phyloP scores from a whole-genome alignment of 1,140 invertebrate genomes.

The Dendrolimus kikuchii region DNA sequence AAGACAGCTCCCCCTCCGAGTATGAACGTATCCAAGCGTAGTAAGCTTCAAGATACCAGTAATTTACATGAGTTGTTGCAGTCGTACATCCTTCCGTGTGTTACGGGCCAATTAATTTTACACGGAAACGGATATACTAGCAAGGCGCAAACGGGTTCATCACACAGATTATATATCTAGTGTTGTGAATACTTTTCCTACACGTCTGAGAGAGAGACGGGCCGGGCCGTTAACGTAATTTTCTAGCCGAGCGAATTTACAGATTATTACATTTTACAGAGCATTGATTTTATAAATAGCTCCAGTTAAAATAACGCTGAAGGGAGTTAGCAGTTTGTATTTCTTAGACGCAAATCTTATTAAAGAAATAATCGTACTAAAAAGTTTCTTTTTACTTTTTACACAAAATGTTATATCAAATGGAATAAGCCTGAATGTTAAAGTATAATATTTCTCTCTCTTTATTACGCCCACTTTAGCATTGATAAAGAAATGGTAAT shows the following conservation, averaged over 20 bases:
- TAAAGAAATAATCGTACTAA: too few relatives aligned
- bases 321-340: not conserved
- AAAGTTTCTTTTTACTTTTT: too few relatives aligned
- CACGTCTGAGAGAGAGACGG: slow-evolving; percentile 3
- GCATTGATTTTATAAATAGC: slow-evolving; percentile 11
- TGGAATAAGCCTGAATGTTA: too few relatives aligned
- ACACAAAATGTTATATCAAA: too few relatives aligned
- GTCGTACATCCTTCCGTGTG: slow-evolving; percentile 56
- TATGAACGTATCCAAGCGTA: not conserved
- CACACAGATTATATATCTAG: slow-evolving; percentile 34
- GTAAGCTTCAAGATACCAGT: slow-evolving; percentile 32
- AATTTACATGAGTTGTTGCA: slow-evolving; percentile 65
- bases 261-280: slow-evolving; percentile 12
- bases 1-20: not conserved
- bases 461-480: too few relatives aligned
- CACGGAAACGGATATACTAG: slow-evolving; percentile 63
- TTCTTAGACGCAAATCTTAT: too few relatives aligned
- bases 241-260: slow-evolving; percentile 6
- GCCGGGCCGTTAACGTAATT: slow-evolving; percentile 6
- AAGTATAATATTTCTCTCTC: too few relatives aligned
- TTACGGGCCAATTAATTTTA: slow-evolving; percentile 66
- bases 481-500: too few relatives aligned
- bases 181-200: slow-evolving; percentile 8
- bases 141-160: slow-evolving; percentile 53
- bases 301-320: slow-evolving; percentile 2